Evolutionary conservation across 1,140 invertebrate genomes (phyloP).

Genomic region (Matsumurasca onukii): DNA sequence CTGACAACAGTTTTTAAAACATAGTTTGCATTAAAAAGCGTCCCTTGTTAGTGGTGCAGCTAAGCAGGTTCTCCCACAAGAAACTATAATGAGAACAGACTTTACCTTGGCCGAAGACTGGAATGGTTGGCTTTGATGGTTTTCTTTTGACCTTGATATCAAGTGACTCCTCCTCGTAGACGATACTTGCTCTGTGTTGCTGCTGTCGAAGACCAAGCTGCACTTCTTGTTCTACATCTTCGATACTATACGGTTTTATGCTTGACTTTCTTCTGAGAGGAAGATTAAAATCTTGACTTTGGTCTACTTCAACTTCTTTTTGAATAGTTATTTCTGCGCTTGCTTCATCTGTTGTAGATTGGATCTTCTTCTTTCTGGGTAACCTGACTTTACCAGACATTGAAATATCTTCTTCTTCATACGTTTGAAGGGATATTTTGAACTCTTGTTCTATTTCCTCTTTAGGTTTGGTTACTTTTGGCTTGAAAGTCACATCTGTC

Average conservation of each 20-base stretch:
- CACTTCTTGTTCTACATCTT: conserved; percentile 44
- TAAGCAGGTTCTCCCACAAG: background rate
- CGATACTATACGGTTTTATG: conserved; percentile 38
- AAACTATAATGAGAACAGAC: background rate
- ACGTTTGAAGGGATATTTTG: conserved; percentile 77
- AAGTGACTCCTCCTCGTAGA: conserved; percentile 60
- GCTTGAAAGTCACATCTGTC: conserved; percentile 40
- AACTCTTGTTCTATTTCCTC: conserved; percentile 86
- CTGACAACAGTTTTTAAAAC: too few relatives aligned
- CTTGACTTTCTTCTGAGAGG: conserved; percentile 39
- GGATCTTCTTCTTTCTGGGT: conserved; percentile 72
- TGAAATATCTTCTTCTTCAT: conserved; percentile 82
- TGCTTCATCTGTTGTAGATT: conserved; percentile 67
- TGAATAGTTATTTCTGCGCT: conserved; percentile 59
- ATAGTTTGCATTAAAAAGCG: background rate
- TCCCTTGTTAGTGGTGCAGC: background rate
- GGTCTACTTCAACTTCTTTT: conserved; percentile 65
- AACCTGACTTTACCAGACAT: conserved; percentile 79
- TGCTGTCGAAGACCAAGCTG: conserved; percentile 39
- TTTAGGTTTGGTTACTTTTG: conserved; percentile 58
- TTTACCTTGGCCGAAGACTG: conserved; percentile 44
- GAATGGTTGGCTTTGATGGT: conserved; percentile 53
- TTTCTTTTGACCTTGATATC: conserved; percentile 58
- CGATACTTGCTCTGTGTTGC: conserved; percentile 44
- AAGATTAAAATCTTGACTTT: conserved; percentile 57